These are phyloP conservation scores for Casuarius casuarius DNA, from an alignment of 2,113 vertebrate genomes.

Conservation along the genomic window DNA sequence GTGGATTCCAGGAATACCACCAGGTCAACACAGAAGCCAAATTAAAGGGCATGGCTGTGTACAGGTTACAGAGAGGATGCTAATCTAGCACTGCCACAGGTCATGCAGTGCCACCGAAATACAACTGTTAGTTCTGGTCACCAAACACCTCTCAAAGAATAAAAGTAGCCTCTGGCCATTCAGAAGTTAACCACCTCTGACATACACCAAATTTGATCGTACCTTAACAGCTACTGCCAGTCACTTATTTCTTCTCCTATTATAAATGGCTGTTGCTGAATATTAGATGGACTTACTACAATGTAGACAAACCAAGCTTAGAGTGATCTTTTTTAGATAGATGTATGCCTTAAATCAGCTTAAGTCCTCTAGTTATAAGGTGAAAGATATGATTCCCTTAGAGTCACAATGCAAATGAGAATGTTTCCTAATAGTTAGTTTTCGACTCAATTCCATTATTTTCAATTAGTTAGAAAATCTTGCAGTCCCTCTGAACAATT, in stretches of 20 bases:
- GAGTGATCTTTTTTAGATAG: background rate
- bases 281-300: background rate
- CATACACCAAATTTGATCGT: background rate
- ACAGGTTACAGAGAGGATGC: background rate
- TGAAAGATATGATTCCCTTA: background rate
- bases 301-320: background rate
- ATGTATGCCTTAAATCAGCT: background rate
- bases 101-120: background rate
- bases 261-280: background rate
- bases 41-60: background rate
- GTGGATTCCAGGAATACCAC: background rate
- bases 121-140: background rate
- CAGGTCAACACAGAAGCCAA: background rate
- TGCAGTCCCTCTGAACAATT: background rate
- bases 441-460: background rate
- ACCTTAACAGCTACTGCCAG: background rate
- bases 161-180: background rate
- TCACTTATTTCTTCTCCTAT: background rate
- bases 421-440: background rate
- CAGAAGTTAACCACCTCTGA: background rate
- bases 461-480: background rate
- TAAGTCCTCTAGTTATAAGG: background rate
- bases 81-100: background rate
- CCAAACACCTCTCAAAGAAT: background rate
- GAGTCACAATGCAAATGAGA: background rate